Percentiles rank a stretch among this genome's conserved stretches.
Evolutionary conservation across 2,888 invertebrate genomes (phyloP).

Genomic region (Tipula confusa): DNA sequence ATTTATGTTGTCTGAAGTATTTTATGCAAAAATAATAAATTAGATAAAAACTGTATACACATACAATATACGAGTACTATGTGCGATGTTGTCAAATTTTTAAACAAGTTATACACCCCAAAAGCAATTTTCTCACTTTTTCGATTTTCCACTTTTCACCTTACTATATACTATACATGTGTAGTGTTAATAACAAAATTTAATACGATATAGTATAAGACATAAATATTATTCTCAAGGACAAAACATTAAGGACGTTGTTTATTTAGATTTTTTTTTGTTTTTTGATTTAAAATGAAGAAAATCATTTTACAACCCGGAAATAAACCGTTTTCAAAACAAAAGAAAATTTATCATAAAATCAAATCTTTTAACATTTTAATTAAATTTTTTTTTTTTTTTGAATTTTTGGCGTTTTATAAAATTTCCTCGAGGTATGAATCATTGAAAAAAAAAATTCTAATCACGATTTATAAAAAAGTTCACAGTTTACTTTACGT

Average conservation of each 20-base stretch:
- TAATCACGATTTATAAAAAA: slow-evolving; percentile 8
- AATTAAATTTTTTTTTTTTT: neutral
- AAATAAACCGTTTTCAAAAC: neutral
- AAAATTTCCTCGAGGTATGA: neutral
- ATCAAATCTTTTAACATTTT: neutral
- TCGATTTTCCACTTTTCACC: too few relatives aligned
- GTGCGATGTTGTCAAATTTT: too few relatives aligned
- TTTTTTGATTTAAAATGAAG: neutral
- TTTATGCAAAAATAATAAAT: neutral
- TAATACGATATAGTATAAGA: neutral
- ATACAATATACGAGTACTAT: neutral
- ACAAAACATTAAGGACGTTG: neutral
- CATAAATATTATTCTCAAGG: neutral
- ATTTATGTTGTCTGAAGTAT: neutral
- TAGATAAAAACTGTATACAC: neutral
- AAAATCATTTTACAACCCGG: slow-evolving; percentile 5
- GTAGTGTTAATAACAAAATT: neutral
- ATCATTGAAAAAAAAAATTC: neutral
- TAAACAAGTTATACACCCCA: neutral
- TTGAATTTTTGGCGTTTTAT: too few relatives aligned
- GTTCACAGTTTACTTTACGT: neutral
- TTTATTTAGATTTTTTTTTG: neutral
- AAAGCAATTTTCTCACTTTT: neutral
- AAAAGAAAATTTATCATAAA: neutral
- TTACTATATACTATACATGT: too few relatives aligned